Evolutionary conservation across 2,113 vertebrate genomes (phyloP).

Genomic region (Bettongia penicillata): DNA sequence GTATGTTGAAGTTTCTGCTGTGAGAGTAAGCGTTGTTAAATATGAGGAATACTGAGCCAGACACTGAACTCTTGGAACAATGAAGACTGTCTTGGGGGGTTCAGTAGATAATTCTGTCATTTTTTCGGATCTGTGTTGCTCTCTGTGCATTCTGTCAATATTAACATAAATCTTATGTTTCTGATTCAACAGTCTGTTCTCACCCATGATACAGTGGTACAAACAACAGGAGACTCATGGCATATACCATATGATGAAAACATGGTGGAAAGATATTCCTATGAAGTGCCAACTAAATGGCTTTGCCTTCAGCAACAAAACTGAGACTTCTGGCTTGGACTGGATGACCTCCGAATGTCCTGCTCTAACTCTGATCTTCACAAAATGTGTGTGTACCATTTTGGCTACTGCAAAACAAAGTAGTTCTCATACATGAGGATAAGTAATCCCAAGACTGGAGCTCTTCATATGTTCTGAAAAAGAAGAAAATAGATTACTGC

Average conservation of each 20-base stretch:
- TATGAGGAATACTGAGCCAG: neutral
- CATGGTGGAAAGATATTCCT: conserved; percentile 86
- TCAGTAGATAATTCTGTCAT: neutral
- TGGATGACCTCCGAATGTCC: neutral
- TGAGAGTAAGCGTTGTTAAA: neutral
- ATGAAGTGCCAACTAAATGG: conserved; percentile 92
- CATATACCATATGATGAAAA: conserved; percentile 94
- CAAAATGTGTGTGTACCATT: neutral
- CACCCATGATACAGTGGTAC: conserved; percentile 92
- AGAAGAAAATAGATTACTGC: neutral
- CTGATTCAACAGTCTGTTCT: conserved; percentile 84
- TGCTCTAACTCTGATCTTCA: neutral
- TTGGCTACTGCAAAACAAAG: neutral
- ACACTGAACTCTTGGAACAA: neutral
- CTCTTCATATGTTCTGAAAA: conserved; percentile 33
- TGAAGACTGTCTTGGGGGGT: neutral
- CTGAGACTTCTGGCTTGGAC: neutral
- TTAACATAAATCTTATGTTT: conserved; percentile 56
- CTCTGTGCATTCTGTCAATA: neutral
- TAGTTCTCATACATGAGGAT: neutral
- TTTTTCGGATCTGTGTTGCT: neutral
- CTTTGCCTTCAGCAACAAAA: conserved; percentile 88
- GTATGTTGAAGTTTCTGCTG: neutral
- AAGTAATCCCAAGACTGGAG: neutral
- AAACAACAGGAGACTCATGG: conserved; percentile 90